phyloP scores from a whole-genome alignment of 1,140 invertebrate species.

The Trichogramma pretiosum region DNA sequence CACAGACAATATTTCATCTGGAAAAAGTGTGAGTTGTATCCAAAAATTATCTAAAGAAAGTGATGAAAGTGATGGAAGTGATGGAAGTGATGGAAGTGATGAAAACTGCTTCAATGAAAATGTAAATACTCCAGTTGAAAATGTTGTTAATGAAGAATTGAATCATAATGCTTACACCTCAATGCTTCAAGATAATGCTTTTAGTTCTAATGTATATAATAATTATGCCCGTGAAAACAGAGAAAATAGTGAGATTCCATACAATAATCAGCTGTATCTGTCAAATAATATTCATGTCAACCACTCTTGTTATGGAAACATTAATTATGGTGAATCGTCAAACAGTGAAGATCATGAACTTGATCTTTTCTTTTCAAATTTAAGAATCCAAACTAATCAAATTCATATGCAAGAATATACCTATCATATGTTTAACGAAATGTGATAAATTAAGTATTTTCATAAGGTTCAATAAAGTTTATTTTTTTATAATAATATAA shows the following conservation, averaged over 20 bases:
- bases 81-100: too few species aligned
- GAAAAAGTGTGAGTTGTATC: not conserved
- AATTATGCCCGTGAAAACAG: not conserved
- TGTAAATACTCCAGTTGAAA: not conserved
- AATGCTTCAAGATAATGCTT: too few species aligned
- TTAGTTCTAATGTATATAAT: not conserved
- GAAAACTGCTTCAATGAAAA: too few species aligned
- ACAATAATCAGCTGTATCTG: not conserved
- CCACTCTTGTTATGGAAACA: constrained; percentile 4
- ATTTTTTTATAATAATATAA: too few species aligned
- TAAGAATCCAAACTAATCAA: constrained; percentile 28
- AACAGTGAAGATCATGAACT: constrained; percentile 17
- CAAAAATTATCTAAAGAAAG: constrained; percentile 1
- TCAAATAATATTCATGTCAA: not conserved
- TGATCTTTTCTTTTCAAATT: constrained; percentile 28
- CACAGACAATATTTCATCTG: not conserved
- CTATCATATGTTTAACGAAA: constrained; percentile 26
- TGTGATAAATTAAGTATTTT: not conserved
- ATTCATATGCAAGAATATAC: constrained; percentile 32
- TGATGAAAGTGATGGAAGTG: not conserved
- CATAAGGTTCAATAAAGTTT: too few species aligned
- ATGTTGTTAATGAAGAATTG: constrained; percentile 2
- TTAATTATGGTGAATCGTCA: constrained; percentile 9
- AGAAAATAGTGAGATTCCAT: not conserved
- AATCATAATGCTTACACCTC: not conserved